Percentiles rank a stretch among this genome's conserved stretches.
phyloP scores from a whole-genome alignment of 2,113 vertebrate species.

The Bos indicus region DNA sequence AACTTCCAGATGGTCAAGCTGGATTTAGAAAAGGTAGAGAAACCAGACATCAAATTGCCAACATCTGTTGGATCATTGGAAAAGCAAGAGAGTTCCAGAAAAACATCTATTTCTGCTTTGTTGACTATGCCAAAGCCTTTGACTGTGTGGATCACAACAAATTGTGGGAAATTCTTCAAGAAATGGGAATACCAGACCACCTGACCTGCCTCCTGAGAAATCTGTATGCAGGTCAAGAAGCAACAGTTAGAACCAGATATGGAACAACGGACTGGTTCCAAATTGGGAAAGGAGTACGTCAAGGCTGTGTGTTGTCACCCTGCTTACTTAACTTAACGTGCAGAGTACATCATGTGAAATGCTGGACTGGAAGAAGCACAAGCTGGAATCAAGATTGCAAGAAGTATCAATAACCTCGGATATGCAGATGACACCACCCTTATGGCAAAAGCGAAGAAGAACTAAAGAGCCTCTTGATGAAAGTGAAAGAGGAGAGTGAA shows the following conservation, averaged over 20 bases:
- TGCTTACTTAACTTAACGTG: not conserved
- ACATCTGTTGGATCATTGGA: not conserved
- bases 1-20: not conserved
- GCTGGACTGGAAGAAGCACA: not conserved
- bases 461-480: not conserved
- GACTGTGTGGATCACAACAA: not conserved
- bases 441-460: not conserved
- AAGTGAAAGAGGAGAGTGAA: not conserved
- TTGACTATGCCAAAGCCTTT: not conserved
- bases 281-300: not conserved
- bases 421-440: not conserved
- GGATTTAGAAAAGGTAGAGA: not conserved
- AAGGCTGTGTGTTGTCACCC: not conserved
- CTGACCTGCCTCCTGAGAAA: not conserved
- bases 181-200: not conserved
- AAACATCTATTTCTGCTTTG: not conserved
- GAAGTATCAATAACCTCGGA: not conserved
- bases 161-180: not conserved
- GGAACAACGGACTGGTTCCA: not conserved
- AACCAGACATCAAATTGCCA: not conserved
- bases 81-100: not conserved
- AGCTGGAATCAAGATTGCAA: not conserved
- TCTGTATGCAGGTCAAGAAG: not conserved
- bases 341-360: not conserved
- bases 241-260: not conserved